A percentile compares a stretch with the other conserved stretches of the same genome.
phyloP scores from a whole-genome alignment of 92 coral and sea anemone species.

The Galaxea fascicularis region DNA sequence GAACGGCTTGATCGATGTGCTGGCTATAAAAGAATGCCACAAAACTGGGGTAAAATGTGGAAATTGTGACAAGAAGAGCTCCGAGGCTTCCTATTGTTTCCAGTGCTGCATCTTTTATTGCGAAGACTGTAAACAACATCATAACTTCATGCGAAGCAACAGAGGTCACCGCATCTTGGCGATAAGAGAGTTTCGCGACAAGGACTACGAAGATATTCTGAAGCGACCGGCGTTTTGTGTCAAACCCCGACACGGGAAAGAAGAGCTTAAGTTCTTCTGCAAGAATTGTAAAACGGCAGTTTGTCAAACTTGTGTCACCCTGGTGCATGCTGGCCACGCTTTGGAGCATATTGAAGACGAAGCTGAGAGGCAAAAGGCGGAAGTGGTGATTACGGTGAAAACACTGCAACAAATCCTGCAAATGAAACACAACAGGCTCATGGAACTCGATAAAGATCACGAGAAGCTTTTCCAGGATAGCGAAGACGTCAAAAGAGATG shows the following conservation, averaged over 20 bases:
- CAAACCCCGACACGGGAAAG: too few relatives aligned
- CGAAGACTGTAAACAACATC: background rate
- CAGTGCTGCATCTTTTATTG: constrained; percentile 49
- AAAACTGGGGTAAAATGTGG: constrained; percentile 29
- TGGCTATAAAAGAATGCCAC: constrained; percentile 35
- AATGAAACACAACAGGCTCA: background rate
- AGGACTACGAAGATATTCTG: too few relatives aligned
- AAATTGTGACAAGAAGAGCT: constrained; percentile 44
- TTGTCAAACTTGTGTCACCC: too few relatives aligned
- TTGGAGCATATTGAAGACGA: constrained; percentile 13
- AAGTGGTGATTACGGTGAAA: background rate
- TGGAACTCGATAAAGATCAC: background rate
- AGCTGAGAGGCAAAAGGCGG: constrained; percentile 10
- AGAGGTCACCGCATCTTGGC: too few relatives aligned
- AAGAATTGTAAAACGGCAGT: too few relatives aligned
- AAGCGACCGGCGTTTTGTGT: too few relatives aligned
- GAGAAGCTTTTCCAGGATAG: background rate
- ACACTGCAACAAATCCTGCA: background rate
- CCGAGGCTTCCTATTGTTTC: constrained; percentile 47
- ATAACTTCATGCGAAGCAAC: too few relatives aligned
- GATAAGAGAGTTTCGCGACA: too few relatives aligned
- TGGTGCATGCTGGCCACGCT: background rate
- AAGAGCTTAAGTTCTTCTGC: too few relatives aligned
- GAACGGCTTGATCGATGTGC: constrained; percentile 53
- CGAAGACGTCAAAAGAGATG: background rate